Conservation (phyloP, 2,888 invertebrate species). For the Lamellibrachia satsuma region DNA sequence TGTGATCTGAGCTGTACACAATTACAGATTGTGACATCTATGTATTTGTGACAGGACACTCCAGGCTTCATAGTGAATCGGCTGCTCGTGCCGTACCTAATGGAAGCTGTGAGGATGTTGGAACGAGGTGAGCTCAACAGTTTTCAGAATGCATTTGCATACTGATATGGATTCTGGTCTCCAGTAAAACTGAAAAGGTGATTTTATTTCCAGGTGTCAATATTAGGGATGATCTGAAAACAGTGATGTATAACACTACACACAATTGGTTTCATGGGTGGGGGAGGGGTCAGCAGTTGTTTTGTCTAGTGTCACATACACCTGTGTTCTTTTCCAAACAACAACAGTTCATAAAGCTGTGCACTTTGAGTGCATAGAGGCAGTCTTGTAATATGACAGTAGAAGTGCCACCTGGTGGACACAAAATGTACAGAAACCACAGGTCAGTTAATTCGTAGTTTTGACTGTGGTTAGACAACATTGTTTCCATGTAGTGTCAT, state of each 20-base stretch:
- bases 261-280: too few relatives aligned
- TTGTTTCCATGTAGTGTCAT: too few relatives aligned
- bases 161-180: not conserved
- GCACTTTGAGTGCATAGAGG: too few relatives aligned
- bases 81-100: slow-evolving; percentile 82
- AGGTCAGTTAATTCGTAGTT: too few relatives aligned
- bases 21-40: not conserved
- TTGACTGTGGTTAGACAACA: too few relatives aligned
- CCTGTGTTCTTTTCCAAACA: too few relatives aligned
- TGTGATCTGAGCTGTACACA: not conserved
- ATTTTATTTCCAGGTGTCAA: not conserved
- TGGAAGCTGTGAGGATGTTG: slow-evolving; percentile 81
- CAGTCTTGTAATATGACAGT: too few relatives aligned
- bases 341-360: not conserved
- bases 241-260: not conserved
- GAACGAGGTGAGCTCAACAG: slow-evolving; percentile 75
- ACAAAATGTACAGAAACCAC: too few relatives aligned
- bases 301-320: not conserved
- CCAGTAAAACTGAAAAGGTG: not conserved
- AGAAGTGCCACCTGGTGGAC: too few relatives aligned
- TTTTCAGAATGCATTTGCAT: too few relatives aligned
- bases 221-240: not conserved
- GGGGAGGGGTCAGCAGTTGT: not conserved
- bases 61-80: slow-evolving; percentile 93
- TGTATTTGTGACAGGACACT: slow-evolving; percentile 72